Conservation (phyloP, 2,888 invertebrate genomes). For the Apamea monoglypha region DNA sequence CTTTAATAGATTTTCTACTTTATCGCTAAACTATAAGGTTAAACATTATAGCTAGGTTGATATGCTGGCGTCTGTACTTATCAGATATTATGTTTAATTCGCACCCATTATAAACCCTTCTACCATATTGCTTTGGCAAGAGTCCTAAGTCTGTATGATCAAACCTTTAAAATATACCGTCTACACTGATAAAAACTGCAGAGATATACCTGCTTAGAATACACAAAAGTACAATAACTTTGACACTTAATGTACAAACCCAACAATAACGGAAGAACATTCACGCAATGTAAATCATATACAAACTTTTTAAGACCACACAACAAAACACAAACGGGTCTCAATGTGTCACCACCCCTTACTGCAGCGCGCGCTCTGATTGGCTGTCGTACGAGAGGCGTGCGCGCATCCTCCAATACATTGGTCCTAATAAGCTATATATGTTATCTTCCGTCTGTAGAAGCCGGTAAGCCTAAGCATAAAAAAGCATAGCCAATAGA, state of each 20-base stretch:
- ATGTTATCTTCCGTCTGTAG: not conserved
- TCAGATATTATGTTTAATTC: not conserved
- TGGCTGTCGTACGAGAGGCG: conserved; percentile 60
- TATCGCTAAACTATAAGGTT: too few species aligned
- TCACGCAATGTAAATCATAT: conserved; percentile 1
- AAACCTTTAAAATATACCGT: not conserved
- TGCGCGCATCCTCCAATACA: conserved; percentile 59
- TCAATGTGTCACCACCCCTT: conserved; percentile 38
- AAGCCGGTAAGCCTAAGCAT: not conserved
- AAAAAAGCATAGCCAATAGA: not conserved
- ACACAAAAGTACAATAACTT: not conserved
- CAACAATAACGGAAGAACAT: not conserved
- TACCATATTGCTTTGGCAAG: not conserved
- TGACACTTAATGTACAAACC: not conserved
- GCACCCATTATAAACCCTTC: not conserved
- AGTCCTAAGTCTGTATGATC: not conserved
- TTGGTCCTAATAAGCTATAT: conserved; percentile 30
- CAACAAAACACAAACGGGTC: conserved; percentile 9
- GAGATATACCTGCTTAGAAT: not conserved
- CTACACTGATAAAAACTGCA: not conserved
- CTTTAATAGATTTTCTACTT: too few species aligned
- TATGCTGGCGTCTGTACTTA: too few species aligned
- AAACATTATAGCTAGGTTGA: too few species aligned
- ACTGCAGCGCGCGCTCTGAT: conserved; percentile 44
- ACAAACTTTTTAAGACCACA: conserved; percentile 8